Conservation (phyloP, 2,888 invertebrate genomes). For the Netelia inedita region DNA sequence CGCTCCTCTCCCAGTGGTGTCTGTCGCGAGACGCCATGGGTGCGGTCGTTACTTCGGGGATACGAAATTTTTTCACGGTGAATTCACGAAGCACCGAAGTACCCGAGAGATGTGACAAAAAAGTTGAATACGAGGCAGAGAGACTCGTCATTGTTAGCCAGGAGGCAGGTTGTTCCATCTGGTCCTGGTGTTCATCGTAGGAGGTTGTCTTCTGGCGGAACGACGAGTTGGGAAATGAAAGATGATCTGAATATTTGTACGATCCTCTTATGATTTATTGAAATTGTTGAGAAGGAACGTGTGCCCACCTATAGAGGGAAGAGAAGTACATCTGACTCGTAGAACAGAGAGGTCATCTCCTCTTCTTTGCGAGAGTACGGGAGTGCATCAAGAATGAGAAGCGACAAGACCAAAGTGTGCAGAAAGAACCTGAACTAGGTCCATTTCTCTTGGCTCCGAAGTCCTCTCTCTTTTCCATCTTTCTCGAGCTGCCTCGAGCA, state of each 20-base stretch:
- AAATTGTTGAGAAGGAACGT: constrained; percentile 13
- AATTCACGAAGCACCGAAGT: constrained; percentile 27
- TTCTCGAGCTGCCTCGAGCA: constrained; percentile 37
- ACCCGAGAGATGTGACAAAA: constrained; percentile 11
- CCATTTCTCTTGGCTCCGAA: constrained; percentile 27
- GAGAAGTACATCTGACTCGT: not conserved
- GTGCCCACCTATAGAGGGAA: not conserved
- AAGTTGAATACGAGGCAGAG: constrained; percentile 33
- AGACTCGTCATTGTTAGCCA: constrained; percentile 40
- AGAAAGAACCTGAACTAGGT: constrained; percentile 33
- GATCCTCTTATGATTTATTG: not conserved
- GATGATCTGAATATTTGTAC: not conserved
- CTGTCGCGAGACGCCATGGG: constrained; percentile 78
- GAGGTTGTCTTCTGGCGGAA: not conserved
- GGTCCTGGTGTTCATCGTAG: not conserved
- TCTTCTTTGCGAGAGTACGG: not conserved
- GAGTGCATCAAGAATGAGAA: constrained; percentile 42
- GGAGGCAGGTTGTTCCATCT: constrained; percentile 34
- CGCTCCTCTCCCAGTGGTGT: constrained; percentile 64
- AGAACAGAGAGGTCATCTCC: not conserved
- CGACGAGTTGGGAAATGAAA: not conserved
- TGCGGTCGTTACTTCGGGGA: constrained; percentile 75
- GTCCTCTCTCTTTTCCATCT: constrained; percentile 28
- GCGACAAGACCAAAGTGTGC: constrained; percentile 34
- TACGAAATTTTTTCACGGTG: constrained; percentile 49